Evolutionary conservation across 2,888 invertebrate genomes (phyloP).

Genomic region (Stictocephala bisonia): DNA sequence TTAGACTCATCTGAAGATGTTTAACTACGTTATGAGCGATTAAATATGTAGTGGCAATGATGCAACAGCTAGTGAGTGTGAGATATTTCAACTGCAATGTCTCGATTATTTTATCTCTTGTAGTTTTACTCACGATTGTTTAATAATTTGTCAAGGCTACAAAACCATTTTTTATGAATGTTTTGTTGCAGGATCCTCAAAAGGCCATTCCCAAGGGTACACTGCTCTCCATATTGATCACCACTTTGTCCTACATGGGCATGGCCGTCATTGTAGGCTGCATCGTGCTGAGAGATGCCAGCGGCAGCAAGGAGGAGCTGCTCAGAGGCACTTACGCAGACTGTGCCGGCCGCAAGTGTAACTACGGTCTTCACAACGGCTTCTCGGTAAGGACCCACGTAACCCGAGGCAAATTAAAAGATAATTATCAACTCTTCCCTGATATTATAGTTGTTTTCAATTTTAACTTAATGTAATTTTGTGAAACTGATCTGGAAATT

Average conservation of each 20-base stretch:
- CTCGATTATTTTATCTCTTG: too few species aligned
- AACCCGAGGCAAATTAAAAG: too few species aligned
- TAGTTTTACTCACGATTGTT: too few species aligned
- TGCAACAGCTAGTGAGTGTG: too few species aligned
- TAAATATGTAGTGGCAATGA: too few species aligned
- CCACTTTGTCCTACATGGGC: conserved; percentile 85
- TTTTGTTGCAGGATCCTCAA: conserved; percentile 79
- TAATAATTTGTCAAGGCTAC: too few species aligned
- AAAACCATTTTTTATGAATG: background rate
- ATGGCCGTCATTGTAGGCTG: conserved; percentile 85
- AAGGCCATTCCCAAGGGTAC: conserved; percentile 94
- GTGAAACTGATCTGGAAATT: too few species aligned
- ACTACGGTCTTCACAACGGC: conserved; percentile 81
- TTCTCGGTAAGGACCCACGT: conserved; percentile 77
- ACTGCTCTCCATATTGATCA: conserved; percentile 87
- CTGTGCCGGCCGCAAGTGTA: conserved; percentile 69
- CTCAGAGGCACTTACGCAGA: conserved; percentile 69
- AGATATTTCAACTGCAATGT: too few species aligned
- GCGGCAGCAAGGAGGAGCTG: conserved; percentile 74
- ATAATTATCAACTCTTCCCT: too few species aligned
- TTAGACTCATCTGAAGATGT: background rate
- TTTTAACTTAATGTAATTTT: too few species aligned
- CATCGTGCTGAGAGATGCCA: conserved; percentile 82
- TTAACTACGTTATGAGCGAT: too few species aligned
- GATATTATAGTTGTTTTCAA: too few species aligned